Percentiles rank a stretch among this genome's conserved stretches.
Evolutionary conservation across 2,888 invertebrate species (phyloP).

Genomic region (Orthonychiurus folsomi): DNA sequence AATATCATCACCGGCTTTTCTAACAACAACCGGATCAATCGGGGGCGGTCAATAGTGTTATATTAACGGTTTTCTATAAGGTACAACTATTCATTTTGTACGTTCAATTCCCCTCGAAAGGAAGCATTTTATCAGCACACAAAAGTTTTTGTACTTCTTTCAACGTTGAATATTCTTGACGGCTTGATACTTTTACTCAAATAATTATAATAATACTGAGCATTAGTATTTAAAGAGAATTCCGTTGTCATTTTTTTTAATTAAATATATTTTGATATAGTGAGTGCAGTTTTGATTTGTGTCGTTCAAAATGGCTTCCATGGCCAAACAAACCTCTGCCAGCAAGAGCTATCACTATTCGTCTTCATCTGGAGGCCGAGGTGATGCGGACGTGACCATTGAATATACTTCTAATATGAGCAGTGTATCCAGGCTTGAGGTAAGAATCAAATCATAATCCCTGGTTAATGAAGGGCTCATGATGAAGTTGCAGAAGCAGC

Average conservation of each 20-base stretch:
- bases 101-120: not conserved
- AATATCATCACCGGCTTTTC: conserved; percentile 17
- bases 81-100: conserved; percentile 21
- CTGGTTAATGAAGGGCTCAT: too few species aligned
- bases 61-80: conserved; percentile 30
- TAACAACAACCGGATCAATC: conserved; percentile 20
- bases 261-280: not conserved
- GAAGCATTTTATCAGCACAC: not conserved
- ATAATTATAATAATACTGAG: too few species aligned
- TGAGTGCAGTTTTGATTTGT: conserved; percentile 4
- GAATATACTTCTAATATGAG: conserved; percentile 90
- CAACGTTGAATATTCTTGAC: not conserved
- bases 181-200: too few species aligned
- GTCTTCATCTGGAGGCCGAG: conserved; percentile 59
- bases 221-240: too few species aligned
- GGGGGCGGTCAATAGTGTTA: conserved; percentile 29
- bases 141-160: conserved; percentile 5
- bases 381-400: conserved; percentile 78
- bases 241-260: too few species aligned
- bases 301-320: conserved; percentile 38
- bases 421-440: conserved; percentile 91
- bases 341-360: conserved; percentile 82
- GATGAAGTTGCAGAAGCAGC: too few species aligned
- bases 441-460: conserved; percentile 53
- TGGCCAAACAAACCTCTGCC: conserved; percentile 55